phyloP scores from a whole-genome alignment of 2,888 invertebrate genomes.

The Ypsolopha sequella region DNA sequence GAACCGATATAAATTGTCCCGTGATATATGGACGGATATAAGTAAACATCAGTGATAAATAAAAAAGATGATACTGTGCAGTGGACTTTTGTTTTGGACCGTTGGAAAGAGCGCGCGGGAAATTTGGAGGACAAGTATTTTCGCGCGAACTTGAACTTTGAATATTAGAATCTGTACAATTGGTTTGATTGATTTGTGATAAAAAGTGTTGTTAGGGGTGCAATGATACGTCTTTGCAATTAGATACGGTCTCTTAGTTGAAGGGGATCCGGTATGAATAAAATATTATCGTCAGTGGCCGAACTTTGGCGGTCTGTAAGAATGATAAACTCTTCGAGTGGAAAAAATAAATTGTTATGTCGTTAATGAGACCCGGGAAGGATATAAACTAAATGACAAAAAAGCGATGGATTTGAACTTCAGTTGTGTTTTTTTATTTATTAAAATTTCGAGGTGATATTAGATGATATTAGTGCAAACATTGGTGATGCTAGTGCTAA shows the following conservation, averaged over 20 bases:
- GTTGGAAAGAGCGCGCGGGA: slow-evolving; percentile 15
- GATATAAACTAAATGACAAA: slow-evolving; percentile 29
- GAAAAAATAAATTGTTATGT: slow-evolving; percentile 34
- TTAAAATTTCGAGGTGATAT: slow-evolving; percentile 12
- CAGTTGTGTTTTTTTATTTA: slow-evolving; percentile 4
- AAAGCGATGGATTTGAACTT: slow-evolving; percentile 19
- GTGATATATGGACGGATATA: slow-evolving; percentile 3
- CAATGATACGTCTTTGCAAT: slow-evolving; percentile 57
- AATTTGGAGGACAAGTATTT: slow-evolving; percentile 21
- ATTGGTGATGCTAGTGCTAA: not conserved
- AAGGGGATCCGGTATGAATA: slow-evolving; percentile 55
- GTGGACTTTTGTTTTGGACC: slow-evolving; percentile 5
- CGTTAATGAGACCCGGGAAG: slow-evolving; percentile 22
- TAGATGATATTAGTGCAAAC: slow-evolving; percentile 12
- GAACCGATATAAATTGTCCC: slow-evolving; percentile 50
- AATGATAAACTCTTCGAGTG: slow-evolving; percentile 31
- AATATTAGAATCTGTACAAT: slow-evolving; percentile 24
- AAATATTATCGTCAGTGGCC: slow-evolving; percentile 32
- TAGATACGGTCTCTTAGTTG: slow-evolving; percentile 50
- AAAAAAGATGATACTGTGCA: slow-evolving; percentile 1
- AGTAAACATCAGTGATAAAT: not conserved
- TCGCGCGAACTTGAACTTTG: slow-evolving; percentile 56
- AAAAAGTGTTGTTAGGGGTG: slow-evolving; percentile 36
- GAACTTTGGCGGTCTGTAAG: slow-evolving; percentile 39
- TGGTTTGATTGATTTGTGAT: slow-evolving; percentile 50